Base-by-base conservation (phyloP, 1,140 invertebrate species). In the Drosophila setifemur region DNA sequence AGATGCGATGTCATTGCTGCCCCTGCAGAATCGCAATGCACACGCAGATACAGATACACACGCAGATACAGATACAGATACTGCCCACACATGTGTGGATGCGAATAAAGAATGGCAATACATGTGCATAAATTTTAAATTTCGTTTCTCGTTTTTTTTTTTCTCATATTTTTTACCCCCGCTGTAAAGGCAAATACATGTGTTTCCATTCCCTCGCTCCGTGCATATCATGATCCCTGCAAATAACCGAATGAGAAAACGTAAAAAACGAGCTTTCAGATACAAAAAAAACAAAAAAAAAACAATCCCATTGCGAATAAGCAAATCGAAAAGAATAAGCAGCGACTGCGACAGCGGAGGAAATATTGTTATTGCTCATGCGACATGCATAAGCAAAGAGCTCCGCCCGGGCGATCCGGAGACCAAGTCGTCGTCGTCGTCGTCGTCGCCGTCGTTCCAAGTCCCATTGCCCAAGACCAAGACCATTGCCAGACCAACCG, bases 291-390 rank as follows among this genome's bases (percentile, higher is more conserved):
- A 53, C 53, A 57, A 44, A 57, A 60, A 50, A 60, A 61, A 64
- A 72, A 63, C 18, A 57, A 18, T 33, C 55, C 60, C 31, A 64
- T 47, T 64, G 60, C 61, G 74, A 63, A 85, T 61, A 52, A 57
- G 74, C 74, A 72, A 85, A 85, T 86, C 74, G 79, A 74, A 85
- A 73, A 75, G 66, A 72, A 78, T 78, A 67, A 73, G 74, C 79
- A 60, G 48, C 55, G 47, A 47, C 42, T 29, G 57, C 58, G 25
- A 55, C 55, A 64, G 57, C 44, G 47, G 23, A 64, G 70, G 35
- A 75, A 75, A 86, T 86, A 81, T 86, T 87, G 63, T 87, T 79
- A 87, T 87, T 74, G 69, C 70, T 52, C 77, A 87, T 87, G 83
- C 71, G 85, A 85, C 83, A 66, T 83, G 83, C 71, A 87, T 87